Evolutionary conservation across 2,113 vertebrate species (phyloP).

Genomic region (Clarias batrachus): DNA sequence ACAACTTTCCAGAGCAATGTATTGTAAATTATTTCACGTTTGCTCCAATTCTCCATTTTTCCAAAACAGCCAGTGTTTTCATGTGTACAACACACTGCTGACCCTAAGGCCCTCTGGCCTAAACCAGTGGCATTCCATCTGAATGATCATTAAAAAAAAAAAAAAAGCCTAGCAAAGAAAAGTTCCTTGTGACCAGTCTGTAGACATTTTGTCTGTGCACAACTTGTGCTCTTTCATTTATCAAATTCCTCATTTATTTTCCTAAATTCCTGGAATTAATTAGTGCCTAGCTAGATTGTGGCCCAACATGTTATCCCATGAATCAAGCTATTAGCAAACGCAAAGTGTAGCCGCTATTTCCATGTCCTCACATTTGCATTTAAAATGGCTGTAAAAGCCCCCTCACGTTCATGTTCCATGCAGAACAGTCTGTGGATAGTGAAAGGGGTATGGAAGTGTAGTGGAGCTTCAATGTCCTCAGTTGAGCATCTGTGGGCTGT

Average conservation of each 20-base stretch:
- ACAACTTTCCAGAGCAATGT: not conserved
- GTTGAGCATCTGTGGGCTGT: conserved; percentile 26
- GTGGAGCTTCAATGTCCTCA: conserved; percentile 22
- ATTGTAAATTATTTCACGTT: not conserved
- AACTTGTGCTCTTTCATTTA: conserved; percentile 14
- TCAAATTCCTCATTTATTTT: not conserved
- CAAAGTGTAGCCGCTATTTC: conserved; percentile 15
- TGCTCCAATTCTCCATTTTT: not conserved
- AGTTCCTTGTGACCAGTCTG: conserved; percentile 38
- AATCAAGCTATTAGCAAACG: conserved; percentile 24
- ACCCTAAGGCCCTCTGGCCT: conserved; percentile 17
- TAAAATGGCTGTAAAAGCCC: conserved; percentile 17
- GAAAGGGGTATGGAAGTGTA: conserved; percentile 21
- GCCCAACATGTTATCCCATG: conserved; percentile 23
- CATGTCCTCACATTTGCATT: conserved; percentile 30
- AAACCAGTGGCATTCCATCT: not conserved
- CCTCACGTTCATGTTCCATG: not conserved
- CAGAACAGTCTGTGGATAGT: not conserved
- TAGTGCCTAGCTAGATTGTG: not conserved
- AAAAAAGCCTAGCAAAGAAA: not conserved
- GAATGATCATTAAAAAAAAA: conserved; percentile 20
- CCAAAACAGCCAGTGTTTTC: not conserved
- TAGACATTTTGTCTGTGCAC: conserved; percentile 15
- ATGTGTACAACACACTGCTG: not conserved
- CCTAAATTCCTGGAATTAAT: not conserved